phyloP scores from a whole-genome alignment of 1,140 invertebrate species.

The Brachionus rubens region DNA sequence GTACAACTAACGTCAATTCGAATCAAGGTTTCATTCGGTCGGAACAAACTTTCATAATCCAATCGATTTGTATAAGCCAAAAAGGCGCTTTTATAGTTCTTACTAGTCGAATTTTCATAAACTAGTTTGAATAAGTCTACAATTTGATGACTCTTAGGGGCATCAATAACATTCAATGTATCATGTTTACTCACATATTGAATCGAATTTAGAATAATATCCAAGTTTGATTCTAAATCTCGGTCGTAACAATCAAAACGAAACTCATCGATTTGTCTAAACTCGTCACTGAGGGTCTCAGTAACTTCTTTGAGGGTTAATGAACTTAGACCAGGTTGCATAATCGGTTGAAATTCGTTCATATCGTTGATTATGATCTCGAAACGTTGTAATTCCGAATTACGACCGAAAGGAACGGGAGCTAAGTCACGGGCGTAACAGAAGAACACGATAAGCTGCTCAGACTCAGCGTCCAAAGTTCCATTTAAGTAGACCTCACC shows the following conservation, averaged over 20 bases:
- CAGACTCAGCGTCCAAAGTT: constrained; percentile 21
- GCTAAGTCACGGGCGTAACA: constrained; percentile 37
- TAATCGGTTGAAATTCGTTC: constrained; percentile 16
- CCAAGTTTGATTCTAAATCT: constrained; percentile 25
- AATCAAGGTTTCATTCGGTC: constrained; percentile 41
- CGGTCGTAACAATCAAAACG: constrained; percentile 33
- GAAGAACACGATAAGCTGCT: constrained; percentile 9
- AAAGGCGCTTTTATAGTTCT: constrained; percentile 11
- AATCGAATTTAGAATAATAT: background rate
- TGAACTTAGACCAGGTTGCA: constrained; percentile 10
- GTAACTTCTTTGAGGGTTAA: constrained; percentile 5
- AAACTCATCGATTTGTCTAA: background rate
- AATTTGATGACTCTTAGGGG: background rate
- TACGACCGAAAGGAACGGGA: constrained; percentile 12
- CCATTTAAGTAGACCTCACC: constrained; percentile 39
- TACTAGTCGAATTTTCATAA: constrained; percentile 11
- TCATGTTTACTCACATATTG: constrained; percentile 23
- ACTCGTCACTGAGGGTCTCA: background rate
- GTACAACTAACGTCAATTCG: constrained; percentile 28
- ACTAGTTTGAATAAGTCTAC: constrained; percentile 33
- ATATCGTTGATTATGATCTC: constrained; percentile 6
- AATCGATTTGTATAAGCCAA: constrained; percentile 17
- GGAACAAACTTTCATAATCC: constrained; percentile 34
- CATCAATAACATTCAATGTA: background rate
- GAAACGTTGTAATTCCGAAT: constrained; percentile 24